Evolutionary conservation across 2,888 invertebrate species (phyloP).

Genomic region (Campoplex nolae): DNA sequence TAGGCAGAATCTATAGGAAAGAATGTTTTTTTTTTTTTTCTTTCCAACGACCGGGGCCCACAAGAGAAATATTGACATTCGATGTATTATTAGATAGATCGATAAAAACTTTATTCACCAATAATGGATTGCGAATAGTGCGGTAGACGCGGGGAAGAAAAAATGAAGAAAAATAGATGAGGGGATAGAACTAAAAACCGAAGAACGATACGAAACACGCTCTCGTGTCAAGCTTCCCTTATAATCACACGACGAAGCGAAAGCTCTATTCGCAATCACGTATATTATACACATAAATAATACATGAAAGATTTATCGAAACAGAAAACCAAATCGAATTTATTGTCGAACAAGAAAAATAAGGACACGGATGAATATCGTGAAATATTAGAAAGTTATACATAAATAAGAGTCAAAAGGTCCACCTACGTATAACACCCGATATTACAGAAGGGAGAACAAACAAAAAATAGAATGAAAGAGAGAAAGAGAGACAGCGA

Average conservation of each 20-base stretch:
- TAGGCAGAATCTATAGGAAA: slow-evolving; percentile 18
- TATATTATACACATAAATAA: slow-evolving; percentile 10
- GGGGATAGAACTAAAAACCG: background rate
- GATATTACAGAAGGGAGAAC: background rate
- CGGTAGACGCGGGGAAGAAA: background rate
- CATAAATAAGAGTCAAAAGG: slow-evolving; percentile 18
- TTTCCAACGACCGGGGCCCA: slow-evolving; percentile 39
- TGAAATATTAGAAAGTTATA: slow-evolving; percentile 16
- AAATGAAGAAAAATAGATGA: background rate
- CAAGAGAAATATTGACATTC: slow-evolving; percentile 39
- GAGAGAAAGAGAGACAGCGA: background rate
- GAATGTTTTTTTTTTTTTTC: background rate
- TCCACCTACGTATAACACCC: background rate
- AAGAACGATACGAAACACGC: slow-evolving; percentile 27
- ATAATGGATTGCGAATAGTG: slow-evolving; percentile 5
- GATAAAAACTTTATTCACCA: slow-evolving; percentile 18
- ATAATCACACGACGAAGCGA: slow-evolving; percentile 32
- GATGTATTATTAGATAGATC: slow-evolving; percentile 36
- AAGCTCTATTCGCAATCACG: slow-evolving; percentile 11
- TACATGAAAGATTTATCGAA: slow-evolving; percentile 41
- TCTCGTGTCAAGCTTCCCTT: slow-evolving; percentile 47
- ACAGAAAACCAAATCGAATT: slow-evolving; percentile 61
- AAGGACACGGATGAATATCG: slow-evolving; percentile 8
- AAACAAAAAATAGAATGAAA: background rate
- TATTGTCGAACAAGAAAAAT: slow-evolving; percentile 49